Evolutionary conservation across 2,797 vertebrate genomes (phyloP).

Genomic region (Choloepus didactylus): DNA sequence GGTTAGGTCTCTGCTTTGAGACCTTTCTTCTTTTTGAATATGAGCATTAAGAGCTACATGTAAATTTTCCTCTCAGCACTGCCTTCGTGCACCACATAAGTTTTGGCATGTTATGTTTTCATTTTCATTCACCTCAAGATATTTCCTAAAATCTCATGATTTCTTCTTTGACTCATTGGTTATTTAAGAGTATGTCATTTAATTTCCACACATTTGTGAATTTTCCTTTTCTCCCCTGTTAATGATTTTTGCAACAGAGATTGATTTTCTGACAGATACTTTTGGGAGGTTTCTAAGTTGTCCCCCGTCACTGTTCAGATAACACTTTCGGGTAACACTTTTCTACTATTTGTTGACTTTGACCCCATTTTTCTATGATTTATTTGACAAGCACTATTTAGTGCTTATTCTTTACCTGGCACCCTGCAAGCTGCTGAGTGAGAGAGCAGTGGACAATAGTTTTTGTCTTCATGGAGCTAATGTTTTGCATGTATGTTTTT

Average conservation of each 20-base stretch:
- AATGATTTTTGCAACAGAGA: background rate
- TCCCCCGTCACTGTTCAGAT: background rate
- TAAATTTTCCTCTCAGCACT: too few relatives aligned
- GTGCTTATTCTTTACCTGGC: background rate
- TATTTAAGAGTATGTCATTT: too few relatives aligned
- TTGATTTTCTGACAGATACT: background rate
- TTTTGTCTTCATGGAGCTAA: background rate
- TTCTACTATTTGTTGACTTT: background rate
- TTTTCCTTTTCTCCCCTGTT: too few relatives aligned
- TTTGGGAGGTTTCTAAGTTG: background rate
- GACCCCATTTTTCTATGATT: constrained; percentile 40
- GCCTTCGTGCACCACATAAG: too few relatives aligned
- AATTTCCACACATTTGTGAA: too few relatives aligned
- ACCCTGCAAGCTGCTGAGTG: background rate
- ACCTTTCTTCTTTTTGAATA: too few relatives aligned
- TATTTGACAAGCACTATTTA: background rate
- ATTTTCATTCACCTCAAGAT: too few relatives aligned
- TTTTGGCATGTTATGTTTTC: too few relatives aligned
- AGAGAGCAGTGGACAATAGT: background rate
- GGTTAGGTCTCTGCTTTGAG: too few relatives aligned
- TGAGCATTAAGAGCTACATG: too few relatives aligned
- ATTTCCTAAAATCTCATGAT: too few relatives aligned
- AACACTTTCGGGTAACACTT: background rate
- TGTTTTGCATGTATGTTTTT: background rate
- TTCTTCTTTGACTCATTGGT: too few relatives aligned